These are phyloP conservation scores for Tineola bisselliella DNA, from an alignment of 2,888 invertebrate genomes.

Conservation along the genomic window DNA sequence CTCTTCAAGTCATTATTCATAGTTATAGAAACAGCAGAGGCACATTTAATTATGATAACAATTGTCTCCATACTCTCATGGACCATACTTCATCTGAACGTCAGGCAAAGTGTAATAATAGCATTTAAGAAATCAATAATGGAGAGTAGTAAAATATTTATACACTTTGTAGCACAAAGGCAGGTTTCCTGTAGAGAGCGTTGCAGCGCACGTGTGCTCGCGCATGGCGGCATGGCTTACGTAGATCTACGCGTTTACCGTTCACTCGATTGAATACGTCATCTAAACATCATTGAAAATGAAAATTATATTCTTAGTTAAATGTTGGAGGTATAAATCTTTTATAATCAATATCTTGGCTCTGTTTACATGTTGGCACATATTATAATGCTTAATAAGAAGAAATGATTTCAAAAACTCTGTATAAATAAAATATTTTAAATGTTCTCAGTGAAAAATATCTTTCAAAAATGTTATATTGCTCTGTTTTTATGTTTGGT, in stretches of 20 bases:
- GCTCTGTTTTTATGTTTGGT: background rate
- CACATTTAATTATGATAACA: too few species aligned
- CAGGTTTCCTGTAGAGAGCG: background rate
- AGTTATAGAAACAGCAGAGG: too few species aligned
- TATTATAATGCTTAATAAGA: background rate
- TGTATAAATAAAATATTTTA: background rate
- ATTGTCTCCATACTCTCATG: too few species aligned
- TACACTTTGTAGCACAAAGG: too few species aligned
- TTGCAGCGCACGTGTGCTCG: background rate
- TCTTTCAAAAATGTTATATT: background rate
- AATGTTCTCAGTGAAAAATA: background rate
- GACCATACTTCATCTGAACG: too few species aligned
- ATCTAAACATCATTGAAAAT: slow-evolving; percentile 4
- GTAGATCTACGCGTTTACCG: background rate
- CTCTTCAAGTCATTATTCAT: too few species aligned
- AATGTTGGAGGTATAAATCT: background rate
- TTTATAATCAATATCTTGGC: background rate
- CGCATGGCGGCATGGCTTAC: background rate
- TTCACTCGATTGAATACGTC: slow-evolving; percentile 1
- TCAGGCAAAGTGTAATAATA: too few species aligned
- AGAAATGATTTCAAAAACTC: background rate
- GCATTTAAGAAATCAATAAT: too few species aligned
- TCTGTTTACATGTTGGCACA: background rate
- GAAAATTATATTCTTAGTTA: background rate
- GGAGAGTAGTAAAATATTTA: background rate